Evolutionary conservation across 2,888 invertebrate species (phyloP).

Genomic region (Pseudococcus jackbeardsleyi): DNA sequence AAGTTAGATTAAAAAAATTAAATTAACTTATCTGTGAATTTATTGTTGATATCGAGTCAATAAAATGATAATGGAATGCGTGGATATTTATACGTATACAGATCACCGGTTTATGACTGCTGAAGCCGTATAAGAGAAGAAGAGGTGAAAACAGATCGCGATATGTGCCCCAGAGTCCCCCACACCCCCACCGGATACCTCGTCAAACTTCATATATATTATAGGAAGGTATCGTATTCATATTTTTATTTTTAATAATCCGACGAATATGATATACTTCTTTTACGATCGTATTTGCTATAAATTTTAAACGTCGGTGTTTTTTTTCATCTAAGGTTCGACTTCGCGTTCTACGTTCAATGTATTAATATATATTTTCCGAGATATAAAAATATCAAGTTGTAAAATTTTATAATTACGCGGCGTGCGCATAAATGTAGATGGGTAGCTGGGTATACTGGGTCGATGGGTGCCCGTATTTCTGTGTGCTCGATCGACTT

Average conservation of each 20-base stretch:
- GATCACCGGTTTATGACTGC: slow-evolving; percentile 27
- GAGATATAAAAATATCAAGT: slow-evolving; percentile 35
- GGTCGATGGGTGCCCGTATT: neutral
- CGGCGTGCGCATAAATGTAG: neutral
- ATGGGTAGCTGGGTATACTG: neutral
- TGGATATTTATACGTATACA: neutral
- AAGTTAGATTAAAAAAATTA: slow-evolving; percentile 58
- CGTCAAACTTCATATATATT: slow-evolving; percentile 3
- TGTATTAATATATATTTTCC: slow-evolving; percentile 35
- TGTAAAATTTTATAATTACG: slow-evolving; percentile 30
- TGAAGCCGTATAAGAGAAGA: neutral
- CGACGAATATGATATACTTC: slow-evolving; percentile 50
- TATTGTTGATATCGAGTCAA: slow-evolving; percentile 57
- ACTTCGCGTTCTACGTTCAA: neutral
- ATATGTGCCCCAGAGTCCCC: neutral
- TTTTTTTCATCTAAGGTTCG: neutral
- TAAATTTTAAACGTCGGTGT: slow-evolving; percentile 42
- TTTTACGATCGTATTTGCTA: slow-evolving; percentile 40
- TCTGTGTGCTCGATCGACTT: neutral
- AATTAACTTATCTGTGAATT: slow-evolving; percentile 60
- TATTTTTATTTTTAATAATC: slow-evolving; percentile 39
- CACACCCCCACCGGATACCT: neutral
- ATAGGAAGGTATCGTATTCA: neutral
- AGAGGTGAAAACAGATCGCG: slow-evolving; percentile 13
- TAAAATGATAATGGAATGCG: slow-evolving; percentile 54